Evolutionary conservation across 2,888 invertebrate species (phyloP).

Genomic region (Coecobrya sp.): DNA sequence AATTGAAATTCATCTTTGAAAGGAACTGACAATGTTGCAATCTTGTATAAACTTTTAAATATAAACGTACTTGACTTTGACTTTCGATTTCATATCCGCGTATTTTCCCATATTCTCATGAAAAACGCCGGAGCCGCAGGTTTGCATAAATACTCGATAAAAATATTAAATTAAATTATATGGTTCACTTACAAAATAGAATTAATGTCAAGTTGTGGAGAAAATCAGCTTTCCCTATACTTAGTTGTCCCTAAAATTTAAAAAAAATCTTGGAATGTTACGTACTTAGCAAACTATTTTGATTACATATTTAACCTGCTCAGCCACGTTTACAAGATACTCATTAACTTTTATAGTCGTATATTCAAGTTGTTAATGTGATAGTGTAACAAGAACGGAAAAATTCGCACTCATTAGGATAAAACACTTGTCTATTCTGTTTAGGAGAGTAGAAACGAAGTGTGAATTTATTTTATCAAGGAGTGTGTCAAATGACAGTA

Average conservation of each 20-base stretch:
- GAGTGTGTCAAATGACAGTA: slow-evolving; percentile 38
- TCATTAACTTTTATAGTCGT: slow-evolving; percentile 2
- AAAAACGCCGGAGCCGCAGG: not conserved
- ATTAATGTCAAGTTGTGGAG: slow-evolving; percentile 18
- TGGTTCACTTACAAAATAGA: too few relatives aligned
- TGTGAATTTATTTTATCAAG: slow-evolving; percentile 54
- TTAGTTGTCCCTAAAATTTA: not conserved
- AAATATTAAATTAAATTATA: too few relatives aligned
- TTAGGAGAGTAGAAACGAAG: not conserved
- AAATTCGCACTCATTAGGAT: not conserved
- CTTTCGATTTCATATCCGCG: not conserved
- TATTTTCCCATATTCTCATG: not conserved
- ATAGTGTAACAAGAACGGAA: not conserved
- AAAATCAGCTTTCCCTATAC: slow-evolving; percentile 32
- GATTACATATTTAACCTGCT: not conserved
- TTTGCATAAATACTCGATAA: too few relatives aligned
- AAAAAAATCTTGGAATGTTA: not conserved
- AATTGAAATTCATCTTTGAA: slow-evolving; percentile 15
- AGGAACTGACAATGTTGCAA: not conserved
- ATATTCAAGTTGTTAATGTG: not conserved
- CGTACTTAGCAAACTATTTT: not conserved
- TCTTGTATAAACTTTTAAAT: not conserved
- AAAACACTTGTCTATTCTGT: not conserved
- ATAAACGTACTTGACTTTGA: too few relatives aligned
- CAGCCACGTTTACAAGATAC: not conserved